Conservation (phyloP, 2,888 invertebrate species). For the Eulithis prunata region DNA sequence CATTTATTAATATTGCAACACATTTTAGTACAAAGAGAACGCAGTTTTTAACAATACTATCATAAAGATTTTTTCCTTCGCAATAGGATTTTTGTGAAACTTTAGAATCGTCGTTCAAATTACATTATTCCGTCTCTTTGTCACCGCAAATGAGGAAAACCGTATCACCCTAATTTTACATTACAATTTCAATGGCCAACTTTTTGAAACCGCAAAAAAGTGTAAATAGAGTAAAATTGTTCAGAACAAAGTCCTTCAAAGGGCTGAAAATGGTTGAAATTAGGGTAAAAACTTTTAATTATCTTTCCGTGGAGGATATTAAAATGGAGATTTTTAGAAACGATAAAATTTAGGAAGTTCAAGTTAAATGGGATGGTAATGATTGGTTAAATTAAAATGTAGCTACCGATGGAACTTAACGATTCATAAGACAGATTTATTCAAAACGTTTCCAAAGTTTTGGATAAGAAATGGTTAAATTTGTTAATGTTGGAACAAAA, state of each 20-base stretch:
- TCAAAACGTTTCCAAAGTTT: neutral
- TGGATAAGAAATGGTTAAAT: no score
- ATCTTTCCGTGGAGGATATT: conserved; percentile 39
- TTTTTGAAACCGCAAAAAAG: conserved; percentile 42
- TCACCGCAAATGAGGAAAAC: conserved; percentile 27
- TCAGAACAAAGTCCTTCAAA: conserved; percentile 44
- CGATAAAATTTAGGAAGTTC: conserved; percentile 36
- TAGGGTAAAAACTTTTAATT: conserved; percentile 45
- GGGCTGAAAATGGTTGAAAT: conserved; percentile 43
- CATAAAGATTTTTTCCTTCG: neutral
- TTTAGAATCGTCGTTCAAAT: conserved; percentile 11
- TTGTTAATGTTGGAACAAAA: no score
- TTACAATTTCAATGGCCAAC: conserved; percentile 36
- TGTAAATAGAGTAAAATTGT: conserved; percentile 46
- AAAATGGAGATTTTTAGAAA: conserved; percentile 41
- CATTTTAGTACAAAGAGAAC: no score
- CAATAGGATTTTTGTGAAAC: neutral
- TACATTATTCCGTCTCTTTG: conserved; percentile 22
- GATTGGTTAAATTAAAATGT: conserved; percentile 26
- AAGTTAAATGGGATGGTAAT: conserved; percentile 41
- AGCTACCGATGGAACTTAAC: conserved; percentile 9
- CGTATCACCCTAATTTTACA: conserved; percentile 33
- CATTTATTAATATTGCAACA: no score
- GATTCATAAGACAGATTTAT: conserved; percentile 6
- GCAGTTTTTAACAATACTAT: neutral